Conservation (phyloP, 2,113 vertebrate genomes). For the Manacus vitellinus region DNA sequence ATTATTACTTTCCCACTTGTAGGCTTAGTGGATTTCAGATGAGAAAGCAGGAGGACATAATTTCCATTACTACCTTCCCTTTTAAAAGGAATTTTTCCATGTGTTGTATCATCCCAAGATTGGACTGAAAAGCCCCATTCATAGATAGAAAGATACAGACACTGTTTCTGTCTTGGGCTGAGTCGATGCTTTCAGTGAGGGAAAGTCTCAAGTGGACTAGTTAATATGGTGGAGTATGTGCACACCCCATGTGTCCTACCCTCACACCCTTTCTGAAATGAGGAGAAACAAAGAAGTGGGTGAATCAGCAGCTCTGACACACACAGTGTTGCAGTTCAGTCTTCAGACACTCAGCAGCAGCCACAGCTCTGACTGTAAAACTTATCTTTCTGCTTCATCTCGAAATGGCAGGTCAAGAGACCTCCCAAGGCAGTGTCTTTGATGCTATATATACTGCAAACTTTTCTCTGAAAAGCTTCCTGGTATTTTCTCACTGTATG, state of each 20-base stretch:
- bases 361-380: background rate
- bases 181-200: background rate
- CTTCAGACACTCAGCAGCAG: background rate
- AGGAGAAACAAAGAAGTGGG: background rate
- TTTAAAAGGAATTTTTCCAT: background rate
- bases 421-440: background rate
- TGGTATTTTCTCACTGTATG: background rate
- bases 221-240: background rate
- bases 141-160: background rate
- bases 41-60: background rate
- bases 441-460: background rate
- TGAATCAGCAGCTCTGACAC: background rate
- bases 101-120: background rate
- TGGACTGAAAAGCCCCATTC: background rate
- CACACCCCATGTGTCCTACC: background rate
- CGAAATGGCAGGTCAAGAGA: background rate
- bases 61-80: background rate
- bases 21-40: background rate
- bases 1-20: background rate
- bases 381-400: background rate
- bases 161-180: background rate
- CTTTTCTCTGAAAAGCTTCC: background rate
- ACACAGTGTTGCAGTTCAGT: background rate
- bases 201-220: background rate
- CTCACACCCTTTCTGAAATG: background rate